Base-by-base conservation (phyloP, 2,113 vertebrate genomes). In the Phasianus colchicus region DNA sequence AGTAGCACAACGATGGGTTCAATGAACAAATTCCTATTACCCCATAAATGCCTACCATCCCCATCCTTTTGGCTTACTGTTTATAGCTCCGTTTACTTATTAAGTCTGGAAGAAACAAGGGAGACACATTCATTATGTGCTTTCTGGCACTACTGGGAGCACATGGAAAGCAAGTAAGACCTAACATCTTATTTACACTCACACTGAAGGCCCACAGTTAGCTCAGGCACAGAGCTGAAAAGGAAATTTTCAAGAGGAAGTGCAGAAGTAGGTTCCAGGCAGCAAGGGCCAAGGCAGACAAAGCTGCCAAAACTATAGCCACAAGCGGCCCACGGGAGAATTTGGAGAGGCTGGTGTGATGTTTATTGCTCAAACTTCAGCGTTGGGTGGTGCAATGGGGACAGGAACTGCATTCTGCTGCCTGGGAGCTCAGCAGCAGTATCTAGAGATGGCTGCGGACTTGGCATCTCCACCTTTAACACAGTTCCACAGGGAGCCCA, bases 71-170 rank as follows among this genome's bases (percentile, higher is more conserved):
- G 89, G 87, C 93, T 96, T 85, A 94, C 95, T 88, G 89, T 88
- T 96, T 95, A 94, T 91, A 73, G 93, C 89, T 93, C 72, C 17
- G 0, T 95, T 95, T 96, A 95, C 91, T 95, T 90, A 96, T 64
- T 93, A 94, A 94, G 88, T 90, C 90, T 96, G 96, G 88, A 92
- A 95, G 79, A 94, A 96, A 93, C 83, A 94, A 74, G 92, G 82
- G 90, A 92, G 89, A 92, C 29, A 88, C 89, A 93, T 93, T 96
- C 88, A 95, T 93, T 93, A 92, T 86, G 80, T 86, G 87, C 78
- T 96, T 96, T 95, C 95, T 93, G 83, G 88, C 88, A 95, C 91
- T 95, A 65, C 0, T 92, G 88, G 64, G 91, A 95, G 86, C 92
- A 90, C 73, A 93, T 42, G 84, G 73, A 89, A 88, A 91, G 86